Base-by-base conservation (phyloP, 2,888 invertebrate genomes). In the Hypena proboscidalis region DNA sequence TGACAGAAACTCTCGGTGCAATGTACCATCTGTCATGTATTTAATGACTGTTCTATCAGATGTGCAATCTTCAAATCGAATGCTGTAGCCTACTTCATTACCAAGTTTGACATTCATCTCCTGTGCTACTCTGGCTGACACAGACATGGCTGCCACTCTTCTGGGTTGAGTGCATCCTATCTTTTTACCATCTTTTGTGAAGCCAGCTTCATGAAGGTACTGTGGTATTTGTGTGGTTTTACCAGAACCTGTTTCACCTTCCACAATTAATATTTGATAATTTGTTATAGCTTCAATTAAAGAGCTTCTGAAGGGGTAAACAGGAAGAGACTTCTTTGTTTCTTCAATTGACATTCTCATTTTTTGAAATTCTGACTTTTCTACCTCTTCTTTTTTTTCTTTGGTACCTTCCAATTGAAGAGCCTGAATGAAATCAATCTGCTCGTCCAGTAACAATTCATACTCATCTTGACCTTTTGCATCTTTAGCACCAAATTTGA, bases 181-280 rank as follows among this genome's bases (percentile, higher is more conserved):
- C 83, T 95, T 95, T 89, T 97, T 97, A 21, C 94, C 95, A 74
- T 95, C 94, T 34, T 93, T 88, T 1, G 96, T 96, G 70, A 95
- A 97, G 1, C 97, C 99, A 30, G 98, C 96, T 77, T 99, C 98
- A 79, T 98, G 95, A 5, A 99, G 92, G 86, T 99, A 99, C 83
- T 99, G 99, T 0, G 99, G 99, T 62, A 99, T 97, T 91, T 99
- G 99, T 4, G 99, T 99, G 0, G 99, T 99, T 93, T 99, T 99
- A 2, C 99, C 99, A 6, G 98, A 98, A 0, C 99, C 99, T 3
- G 99, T 99, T 91, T 99, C 99, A 38, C 99, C 99, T 90, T 98
- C 98, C 50, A 99, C 97, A 64, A 99, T 99, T 13, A 99, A 89
- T 56, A 98, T 93, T 87, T 97, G 97, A 85, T 97, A 95, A 54